Conservation (phyloP, 2,797 vertebrate genomes). For the Protonibea diacanthus region DNA sequence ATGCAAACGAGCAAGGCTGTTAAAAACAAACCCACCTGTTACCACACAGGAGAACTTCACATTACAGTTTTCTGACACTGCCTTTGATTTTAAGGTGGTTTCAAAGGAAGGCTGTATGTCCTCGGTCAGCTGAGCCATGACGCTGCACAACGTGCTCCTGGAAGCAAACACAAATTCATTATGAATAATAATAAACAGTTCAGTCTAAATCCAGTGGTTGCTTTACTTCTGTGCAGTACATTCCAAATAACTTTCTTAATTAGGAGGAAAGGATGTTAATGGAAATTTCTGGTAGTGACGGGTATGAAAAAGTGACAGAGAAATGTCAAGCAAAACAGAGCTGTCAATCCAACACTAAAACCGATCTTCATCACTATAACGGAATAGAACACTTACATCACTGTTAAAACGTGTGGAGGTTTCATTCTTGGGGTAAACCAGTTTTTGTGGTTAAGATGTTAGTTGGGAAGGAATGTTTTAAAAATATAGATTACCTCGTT, state of each 20-base stretch:
- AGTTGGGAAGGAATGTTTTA: slow-evolving; percentile 82
- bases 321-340: slow-evolving; percentile 72
- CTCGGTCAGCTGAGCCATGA: slow-evolving; percentile 98
- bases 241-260: slow-evolving; percentile 51
- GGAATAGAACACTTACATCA: slow-evolving; percentile 59
- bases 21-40: slow-evolving; percentile 86
- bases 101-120: slow-evolving; percentile 97
- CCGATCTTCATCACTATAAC: slow-evolving; percentile 50
- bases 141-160: slow-evolving; percentile 97
- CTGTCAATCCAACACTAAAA: slow-evolving; percentile 59
- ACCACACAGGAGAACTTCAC: slow-evolving; percentile 96
- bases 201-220: slow-evolving; percentile 27
- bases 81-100: slow-evolving; percentile 94
- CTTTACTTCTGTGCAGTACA: slow-evolving; percentile 54
- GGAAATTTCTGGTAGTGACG: slow-evolving; percentile 67
- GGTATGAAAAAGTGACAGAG: slow-evolving; percentile 49
- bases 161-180: slow-evolving; percentile 50
- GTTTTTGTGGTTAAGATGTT: slow-evolving; percentile 82
- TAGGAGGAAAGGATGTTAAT: slow-evolving; percentile 68
- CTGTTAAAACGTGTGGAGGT: slow-evolving; percentile 66
- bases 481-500: slow-evolving; percentile 85
- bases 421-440: slow-evolving; percentile 68
- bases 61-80: slow-evolving; percentile 95
- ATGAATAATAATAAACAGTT: slow-evolving; percentile 27
- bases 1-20: not conserved